These are phyloP conservation scores for Tricholauxania praeusta DNA, from an alignment of 2,888 invertebrate species.

Conservation along the genomic window DNA sequence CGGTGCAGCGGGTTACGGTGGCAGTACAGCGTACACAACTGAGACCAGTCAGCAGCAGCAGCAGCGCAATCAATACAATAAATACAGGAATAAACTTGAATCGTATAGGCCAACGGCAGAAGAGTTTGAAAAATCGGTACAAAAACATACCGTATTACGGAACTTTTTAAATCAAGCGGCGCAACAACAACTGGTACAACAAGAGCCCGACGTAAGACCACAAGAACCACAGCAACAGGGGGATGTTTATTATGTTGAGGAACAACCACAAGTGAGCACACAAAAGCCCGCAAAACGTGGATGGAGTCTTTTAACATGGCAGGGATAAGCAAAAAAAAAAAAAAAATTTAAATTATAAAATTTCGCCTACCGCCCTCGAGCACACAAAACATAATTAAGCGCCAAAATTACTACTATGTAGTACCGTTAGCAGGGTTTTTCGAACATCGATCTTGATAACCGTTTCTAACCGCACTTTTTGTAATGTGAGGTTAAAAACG, in stretches of 20 bases:
- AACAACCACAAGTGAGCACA: constrained; percentile 20
- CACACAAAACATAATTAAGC: constrained; percentile 46
- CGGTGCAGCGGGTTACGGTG: constrained; percentile 52
- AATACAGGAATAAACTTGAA: constrained; percentile 58
- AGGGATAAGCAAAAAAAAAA: constrained; percentile 50
- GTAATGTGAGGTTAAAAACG: too few species aligned
- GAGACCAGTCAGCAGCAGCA: constrained; percentile 51
- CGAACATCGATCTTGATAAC: neutral
- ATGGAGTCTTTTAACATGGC: constrained; percentile 64
- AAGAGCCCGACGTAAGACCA: constrained; percentile 50
- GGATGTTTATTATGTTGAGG: constrained; percentile 52
- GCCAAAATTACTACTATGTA: constrained; percentile 64
- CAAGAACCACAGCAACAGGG: constrained; percentile 56
- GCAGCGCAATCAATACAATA: constrained; percentile 47
- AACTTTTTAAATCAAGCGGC: constrained; percentile 54
- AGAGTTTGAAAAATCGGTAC: constrained; percentile 60
- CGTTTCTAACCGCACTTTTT: neutral
- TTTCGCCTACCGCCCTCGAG: neutral
- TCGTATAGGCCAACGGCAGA: constrained; percentile 57
- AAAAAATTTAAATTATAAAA: neutral
- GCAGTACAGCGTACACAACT: constrained; percentile 56
- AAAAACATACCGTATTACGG: constrained; percentile 61
- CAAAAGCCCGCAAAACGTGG: constrained; percentile 52
- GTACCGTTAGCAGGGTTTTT: constrained; percentile 48
- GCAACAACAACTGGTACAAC: constrained; percentile 52